These are phyloP conservation scores for Monopterus albus DNA, from an alignment of 2,113 vertebrate genomes.

Conservation along the genomic window DNA sequence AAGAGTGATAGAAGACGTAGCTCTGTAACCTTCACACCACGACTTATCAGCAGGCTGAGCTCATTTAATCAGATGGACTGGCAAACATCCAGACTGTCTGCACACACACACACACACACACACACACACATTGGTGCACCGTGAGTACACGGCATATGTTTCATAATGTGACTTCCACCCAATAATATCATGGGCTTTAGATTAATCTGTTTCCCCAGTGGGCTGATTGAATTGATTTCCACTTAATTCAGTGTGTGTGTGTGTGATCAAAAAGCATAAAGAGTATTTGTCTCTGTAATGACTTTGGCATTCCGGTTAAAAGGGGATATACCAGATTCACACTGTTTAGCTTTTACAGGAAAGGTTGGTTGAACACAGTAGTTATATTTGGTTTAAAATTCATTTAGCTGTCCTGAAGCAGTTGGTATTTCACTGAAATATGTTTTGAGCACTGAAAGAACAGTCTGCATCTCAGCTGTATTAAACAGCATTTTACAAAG, in stretches of 20 bases:
- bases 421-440: neutral
- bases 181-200: constrained; percentile 57
- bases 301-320: constrained; percentile 66
- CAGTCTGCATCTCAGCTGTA: too few species aligned
- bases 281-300: constrained; percentile 28
- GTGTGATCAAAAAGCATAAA: constrained; percentile 50
- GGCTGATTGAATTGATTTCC: constrained; percentile 56
- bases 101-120: constrained; percentile 23
- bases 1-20: constrained; percentile 38
- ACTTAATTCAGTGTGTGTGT: constrained; percentile 32
- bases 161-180: constrained; percentile 56
- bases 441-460: too few species aligned
- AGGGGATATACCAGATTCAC: constrained; percentile 56
- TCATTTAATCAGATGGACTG: constrained; percentile 63
- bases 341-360: neutral
- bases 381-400: constrained; percentile 5
- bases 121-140: constrained; percentile 9
- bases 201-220: constrained; percentile 41
- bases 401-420: neutral
- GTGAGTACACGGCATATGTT: constrained; percentile 58
- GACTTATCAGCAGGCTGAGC: constrained; percentile 31
- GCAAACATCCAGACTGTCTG: constrained; percentile 63
- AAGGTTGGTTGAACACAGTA: neutral
- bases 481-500: neutral
- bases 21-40: constrained; percentile 62